These are phyloP conservation scores for Sitta europaea DNA, from an alignment of 2,113 vertebrate genomes.

Conservation along the genomic window DNA sequence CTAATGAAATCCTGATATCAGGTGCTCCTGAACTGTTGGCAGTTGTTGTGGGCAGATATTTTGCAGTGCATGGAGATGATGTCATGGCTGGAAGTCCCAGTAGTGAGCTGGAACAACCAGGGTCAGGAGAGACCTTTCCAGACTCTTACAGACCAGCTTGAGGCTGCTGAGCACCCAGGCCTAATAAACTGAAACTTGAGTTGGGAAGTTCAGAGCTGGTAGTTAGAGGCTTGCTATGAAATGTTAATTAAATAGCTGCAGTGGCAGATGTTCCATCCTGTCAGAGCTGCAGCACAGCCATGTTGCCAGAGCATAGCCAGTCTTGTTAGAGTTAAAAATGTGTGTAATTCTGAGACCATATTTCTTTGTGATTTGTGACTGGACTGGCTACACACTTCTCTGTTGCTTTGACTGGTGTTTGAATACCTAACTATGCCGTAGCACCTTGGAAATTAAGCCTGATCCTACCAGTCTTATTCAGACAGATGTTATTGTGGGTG, in stretches of 20 bases:
- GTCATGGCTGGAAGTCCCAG: background rate
- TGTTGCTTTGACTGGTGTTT: background rate
- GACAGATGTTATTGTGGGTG: background rate
- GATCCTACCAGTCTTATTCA: background rate
- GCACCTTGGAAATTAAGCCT: background rate
- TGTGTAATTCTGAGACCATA: background rate
- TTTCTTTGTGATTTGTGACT: background rate
- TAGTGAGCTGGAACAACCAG: background rate
- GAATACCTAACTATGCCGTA: background rate
- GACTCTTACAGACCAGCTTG: background rate
- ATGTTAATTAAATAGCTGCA: constrained; percentile 30
- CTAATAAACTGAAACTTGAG: constrained; percentile 38
- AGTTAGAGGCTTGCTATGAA: background rate
- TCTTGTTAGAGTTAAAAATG: background rate
- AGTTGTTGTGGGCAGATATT: background rate
- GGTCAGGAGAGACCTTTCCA: constrained; percentile 21
- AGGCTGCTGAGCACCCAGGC: background rate
- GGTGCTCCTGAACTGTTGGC: background rate
- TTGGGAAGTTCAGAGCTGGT: background rate
- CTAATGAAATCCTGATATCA: background rate
- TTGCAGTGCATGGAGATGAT: background rate
- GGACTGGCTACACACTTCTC: background rate
- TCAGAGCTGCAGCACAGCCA: background rate
- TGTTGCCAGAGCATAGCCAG: background rate
- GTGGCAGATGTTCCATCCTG: background rate